These are phyloP conservation scores for Platygyra sinensis DNA, from an alignment of 64 coral and sea anemone genomes.

Conservation along the genomic window DNA sequence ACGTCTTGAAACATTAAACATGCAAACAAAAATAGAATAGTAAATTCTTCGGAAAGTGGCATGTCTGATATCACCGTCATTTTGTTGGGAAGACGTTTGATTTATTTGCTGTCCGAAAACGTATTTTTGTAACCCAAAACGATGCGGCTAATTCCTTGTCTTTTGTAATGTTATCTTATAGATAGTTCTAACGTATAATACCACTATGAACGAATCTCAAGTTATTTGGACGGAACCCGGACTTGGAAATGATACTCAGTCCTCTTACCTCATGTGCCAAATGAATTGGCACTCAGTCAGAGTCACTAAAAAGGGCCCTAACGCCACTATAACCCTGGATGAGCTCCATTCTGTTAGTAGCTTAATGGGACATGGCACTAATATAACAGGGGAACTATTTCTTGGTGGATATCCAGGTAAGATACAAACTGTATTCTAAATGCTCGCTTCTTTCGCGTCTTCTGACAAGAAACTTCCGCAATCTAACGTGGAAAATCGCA, in stretches of 20 bases:
- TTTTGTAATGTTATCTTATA: not conserved
- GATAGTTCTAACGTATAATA: constrained; percentile 40
- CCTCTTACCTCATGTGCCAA: constrained; percentile 64
- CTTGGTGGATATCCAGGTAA: constrained; percentile 67
- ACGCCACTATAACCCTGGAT: constrained; percentile 37
- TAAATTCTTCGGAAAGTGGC: not conserved
- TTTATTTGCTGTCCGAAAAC: too few species aligned
- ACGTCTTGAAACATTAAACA: too few species aligned
- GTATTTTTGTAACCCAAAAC: too few species aligned
- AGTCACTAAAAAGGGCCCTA: constrained; percentile 7
- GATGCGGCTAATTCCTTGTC: not conserved
- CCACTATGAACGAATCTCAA: not conserved
- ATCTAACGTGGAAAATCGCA: too few species aligned
- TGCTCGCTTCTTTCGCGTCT: not conserved
- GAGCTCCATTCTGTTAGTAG: not conserved
- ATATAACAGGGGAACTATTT: constrained; percentile 30
- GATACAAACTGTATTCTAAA: not conserved
- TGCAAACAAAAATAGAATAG: too few species aligned
- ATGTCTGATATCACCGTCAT: too few species aligned
- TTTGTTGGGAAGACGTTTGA: too few species aligned
- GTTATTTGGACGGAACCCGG: constrained; percentile 54
- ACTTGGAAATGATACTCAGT: constrained; percentile 25
- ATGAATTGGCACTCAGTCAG: constrained; percentile 56
- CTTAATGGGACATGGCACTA: not conserved
- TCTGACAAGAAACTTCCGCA: not conserved